Conservation (phyloP, 2,888 invertebrate genomes). For the Drosophila greeni region DNA sequence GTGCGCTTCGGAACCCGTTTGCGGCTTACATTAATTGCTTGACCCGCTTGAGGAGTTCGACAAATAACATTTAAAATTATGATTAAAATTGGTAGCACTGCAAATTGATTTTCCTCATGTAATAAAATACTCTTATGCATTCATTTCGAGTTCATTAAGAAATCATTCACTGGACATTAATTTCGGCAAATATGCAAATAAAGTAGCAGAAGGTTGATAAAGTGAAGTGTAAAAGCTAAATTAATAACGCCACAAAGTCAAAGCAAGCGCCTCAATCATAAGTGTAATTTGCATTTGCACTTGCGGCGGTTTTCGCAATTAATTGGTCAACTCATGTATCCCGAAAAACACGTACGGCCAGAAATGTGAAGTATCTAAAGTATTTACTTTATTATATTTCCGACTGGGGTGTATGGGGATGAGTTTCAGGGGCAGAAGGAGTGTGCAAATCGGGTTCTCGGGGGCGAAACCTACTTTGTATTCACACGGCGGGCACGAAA, state of each 20-base stretch:
- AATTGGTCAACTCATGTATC: slow-evolving; percentile 25
- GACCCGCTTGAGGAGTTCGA: slow-evolving; percentile 27
- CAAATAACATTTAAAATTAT: slow-evolving; percentile 28
- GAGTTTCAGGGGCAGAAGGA: slow-evolving; percentile 4
- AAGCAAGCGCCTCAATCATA: slow-evolving; percentile 34
- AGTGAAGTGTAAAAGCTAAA: slow-evolving; percentile 20
- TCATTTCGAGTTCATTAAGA: slow-evolving; percentile 43
- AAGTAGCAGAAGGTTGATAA: slow-evolving; percentile 11
- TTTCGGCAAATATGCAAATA: slow-evolving; percentile 42
- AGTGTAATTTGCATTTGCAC: slow-evolving; percentile 53
- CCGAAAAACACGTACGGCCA: slow-evolving; percentile 36
- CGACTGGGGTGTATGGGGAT: not conserved
- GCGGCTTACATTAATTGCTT: slow-evolving; percentile 18
- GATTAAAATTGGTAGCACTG: slow-evolving; percentile 34
- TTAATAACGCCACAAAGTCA: slow-evolving; percentile 39
- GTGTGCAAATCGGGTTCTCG: slow-evolving; percentile 4
- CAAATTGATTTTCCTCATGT: slow-evolving; percentile 36
- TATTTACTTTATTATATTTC: slow-evolving; percentile 37
- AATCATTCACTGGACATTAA: slow-evolving; percentile 46
- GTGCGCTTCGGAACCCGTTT: slow-evolving; percentile 8
- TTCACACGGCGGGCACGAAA: slow-evolving; percentile 45
- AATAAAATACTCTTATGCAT: slow-evolving; percentile 39
- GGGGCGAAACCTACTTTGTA: slow-evolving; percentile 45
- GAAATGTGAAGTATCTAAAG: slow-evolving; percentile 34
- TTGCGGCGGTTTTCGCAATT: slow-evolving; percentile 16